Evolutionary conservation across 2,888 invertebrate genomes (phyloP).

Genomic region (Ectropis crepuscularia): DNA sequence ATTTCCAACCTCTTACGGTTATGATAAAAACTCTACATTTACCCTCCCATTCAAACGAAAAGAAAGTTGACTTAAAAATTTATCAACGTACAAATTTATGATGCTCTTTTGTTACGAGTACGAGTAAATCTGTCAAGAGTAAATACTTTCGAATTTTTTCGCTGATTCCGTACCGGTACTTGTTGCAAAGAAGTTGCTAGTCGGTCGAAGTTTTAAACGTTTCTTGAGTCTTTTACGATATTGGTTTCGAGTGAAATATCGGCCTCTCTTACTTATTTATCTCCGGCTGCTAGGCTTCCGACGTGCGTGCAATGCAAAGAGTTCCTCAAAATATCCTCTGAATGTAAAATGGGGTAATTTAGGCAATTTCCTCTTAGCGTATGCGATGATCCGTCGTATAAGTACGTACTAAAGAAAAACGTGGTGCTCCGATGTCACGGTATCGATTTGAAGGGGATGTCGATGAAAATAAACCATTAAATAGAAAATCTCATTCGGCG

Average conservation of each 20-base stretch:
- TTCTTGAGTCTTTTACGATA: constrained; percentile 67
- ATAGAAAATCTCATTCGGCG: constrained; percentile 28
- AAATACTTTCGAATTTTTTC: constrained; percentile 34
- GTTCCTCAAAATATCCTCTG: constrained; percentile 53
- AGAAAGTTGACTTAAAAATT: constrained; percentile 57
- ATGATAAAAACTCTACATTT: constrained; percentile 60
- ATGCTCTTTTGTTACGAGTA: constrained; percentile 46
- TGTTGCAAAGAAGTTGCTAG: constrained; percentile 36
- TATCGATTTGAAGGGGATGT: constrained; percentile 21
- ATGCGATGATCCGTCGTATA: constrained; percentile 46
- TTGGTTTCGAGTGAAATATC: constrained; percentile 76
- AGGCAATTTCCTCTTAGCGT: constrained; percentile 51
- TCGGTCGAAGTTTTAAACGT: constrained; percentile 54
- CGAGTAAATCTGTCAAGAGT: constrained; percentile 44
- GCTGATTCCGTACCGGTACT: constrained; percentile 40
- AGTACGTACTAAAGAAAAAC: constrained; percentile 24
- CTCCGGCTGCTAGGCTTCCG: constrained; percentile 60
- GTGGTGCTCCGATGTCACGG: constrained; percentile 22
- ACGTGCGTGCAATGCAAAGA: constrained; percentile 71
- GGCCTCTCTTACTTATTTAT: constrained; percentile 73
- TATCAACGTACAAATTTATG: constrained; percentile 52
- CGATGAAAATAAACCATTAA: constrained; percentile 26
- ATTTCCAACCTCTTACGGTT: constrained; percentile 63
- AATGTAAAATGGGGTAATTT: constrained; percentile 66
- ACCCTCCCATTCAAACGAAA: constrained; percentile 54